Conservation (phyloP, 53 echinoderm and acorn worm species). For the Zoroaster sp. region DNA sequence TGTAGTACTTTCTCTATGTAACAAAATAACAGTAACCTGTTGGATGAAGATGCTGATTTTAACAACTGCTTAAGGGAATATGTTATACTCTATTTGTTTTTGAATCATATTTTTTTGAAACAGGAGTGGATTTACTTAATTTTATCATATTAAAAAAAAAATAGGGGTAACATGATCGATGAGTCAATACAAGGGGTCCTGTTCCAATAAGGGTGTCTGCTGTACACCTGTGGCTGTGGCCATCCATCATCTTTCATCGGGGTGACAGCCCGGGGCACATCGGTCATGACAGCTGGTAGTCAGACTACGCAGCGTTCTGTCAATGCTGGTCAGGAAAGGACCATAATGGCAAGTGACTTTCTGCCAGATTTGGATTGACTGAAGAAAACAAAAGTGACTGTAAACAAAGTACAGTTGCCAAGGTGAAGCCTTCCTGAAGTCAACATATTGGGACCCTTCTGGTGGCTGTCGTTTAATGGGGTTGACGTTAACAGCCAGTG, state of each 20-base stretch:
- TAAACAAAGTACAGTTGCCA: background rate
- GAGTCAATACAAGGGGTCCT: background rate
- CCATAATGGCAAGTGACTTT: background rate
- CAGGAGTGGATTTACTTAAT: too few species aligned
- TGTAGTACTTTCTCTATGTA: too few species aligned
- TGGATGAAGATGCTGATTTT: too few species aligned
- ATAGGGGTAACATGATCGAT: conserved; percentile 5
- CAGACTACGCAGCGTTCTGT: background rate
- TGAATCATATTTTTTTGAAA: too few species aligned
- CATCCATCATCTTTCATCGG: conserved; percentile 11
- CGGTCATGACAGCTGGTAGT: background rate
- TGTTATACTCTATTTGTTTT: too few species aligned
- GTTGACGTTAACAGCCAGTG: too few species aligned
- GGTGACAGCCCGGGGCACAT: background rate
- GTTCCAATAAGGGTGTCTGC: conserved; percentile 3
- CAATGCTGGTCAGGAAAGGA: conserved; percentile 4
- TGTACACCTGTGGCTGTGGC: background rate
- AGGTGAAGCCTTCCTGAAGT: background rate
- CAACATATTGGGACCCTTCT: background rate
- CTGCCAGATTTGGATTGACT: background rate
- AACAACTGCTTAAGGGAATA: too few species aligned
- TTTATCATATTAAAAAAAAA: too few species aligned
- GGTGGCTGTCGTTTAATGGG: too few species aligned
- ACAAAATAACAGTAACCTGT: too few species aligned
- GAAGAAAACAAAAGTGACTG: background rate